These are phyloP conservation scores for Anguilla obscura DNA, from an alignment of 2,797 vertebrate genomes.

Conservation along the genomic window DNA sequence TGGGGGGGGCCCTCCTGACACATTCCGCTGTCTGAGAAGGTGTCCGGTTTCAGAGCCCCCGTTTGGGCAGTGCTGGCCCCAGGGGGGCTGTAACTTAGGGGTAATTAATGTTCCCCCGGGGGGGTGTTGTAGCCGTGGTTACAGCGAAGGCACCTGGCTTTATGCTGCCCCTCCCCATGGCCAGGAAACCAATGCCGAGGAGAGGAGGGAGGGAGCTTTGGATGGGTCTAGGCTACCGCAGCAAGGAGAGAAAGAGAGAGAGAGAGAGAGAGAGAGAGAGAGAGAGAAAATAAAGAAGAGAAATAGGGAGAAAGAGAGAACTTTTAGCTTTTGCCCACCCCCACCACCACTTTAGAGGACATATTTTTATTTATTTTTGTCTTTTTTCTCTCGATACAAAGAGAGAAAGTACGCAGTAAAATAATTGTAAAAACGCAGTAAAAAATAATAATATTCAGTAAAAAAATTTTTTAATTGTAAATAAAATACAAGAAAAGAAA, in stretches of 20 bases:
- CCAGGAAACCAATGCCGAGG: not conserved
- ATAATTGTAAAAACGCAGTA: not conserved
- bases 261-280: not conserved
- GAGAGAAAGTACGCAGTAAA: not conserved
- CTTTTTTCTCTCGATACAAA: not conserved
- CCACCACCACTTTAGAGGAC: not conserved
- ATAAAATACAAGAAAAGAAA: not conserved
- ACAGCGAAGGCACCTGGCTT: slow-evolving; percentile 16
- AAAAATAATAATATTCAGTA: too few relatives aligned
- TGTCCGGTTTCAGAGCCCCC: slow-evolving; percentile 40
- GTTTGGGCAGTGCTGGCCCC: slow-evolving; percentile 21
- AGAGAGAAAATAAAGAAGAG: not conserved
- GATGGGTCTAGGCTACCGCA: not conserved
- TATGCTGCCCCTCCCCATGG: not conserved
- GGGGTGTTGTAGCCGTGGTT: not conserved
- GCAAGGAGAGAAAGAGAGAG: not conserved
- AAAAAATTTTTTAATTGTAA: not conserved
- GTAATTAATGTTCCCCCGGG: slow-evolving; percentile 36
- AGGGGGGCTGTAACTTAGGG: slow-evolving; percentile 38
- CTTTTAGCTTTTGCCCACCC: not conserved
- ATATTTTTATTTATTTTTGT: not conserved
- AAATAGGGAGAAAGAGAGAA: not conserved
- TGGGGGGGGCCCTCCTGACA: not conserved
- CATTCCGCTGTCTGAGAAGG: slow-evolving; percentile 45
- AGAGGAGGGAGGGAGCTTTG: not conserved